phyloP scores from a whole-genome alignment of 1,140 invertebrate genomes.

The Penaeus chinensis region DNA sequence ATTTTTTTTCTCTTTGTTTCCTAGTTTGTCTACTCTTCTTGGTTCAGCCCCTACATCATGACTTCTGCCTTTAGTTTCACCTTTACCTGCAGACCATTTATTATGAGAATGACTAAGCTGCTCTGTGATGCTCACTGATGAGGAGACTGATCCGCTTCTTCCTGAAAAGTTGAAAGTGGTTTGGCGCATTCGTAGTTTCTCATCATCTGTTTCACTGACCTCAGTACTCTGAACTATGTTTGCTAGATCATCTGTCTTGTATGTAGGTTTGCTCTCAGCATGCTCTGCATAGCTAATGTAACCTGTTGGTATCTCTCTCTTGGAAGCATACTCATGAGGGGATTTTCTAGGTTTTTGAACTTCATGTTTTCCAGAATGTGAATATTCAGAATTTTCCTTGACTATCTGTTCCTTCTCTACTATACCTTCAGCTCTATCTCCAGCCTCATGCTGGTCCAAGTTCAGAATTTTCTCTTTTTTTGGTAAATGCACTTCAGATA shows the following conservation, averaged over 20 bases:
- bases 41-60: not conserved
- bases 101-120: conserved; percentile 46
- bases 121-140: conserved; percentile 43
- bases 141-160: conserved; percentile 11
- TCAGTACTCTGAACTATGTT: not conserved
- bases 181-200: conserved; percentile 32
- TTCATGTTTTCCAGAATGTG: no score
- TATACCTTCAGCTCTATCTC: no score
- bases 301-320: no score
- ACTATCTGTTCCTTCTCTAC: no score
- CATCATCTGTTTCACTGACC: conserved; percentile 46
- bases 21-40: not conserved
- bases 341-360: no score
- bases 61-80: not conserved
- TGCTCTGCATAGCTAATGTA: not conserved
- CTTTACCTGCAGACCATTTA: conserved; percentile 23
- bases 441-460: no score
- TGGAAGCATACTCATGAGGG: no score
- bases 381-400: no score
- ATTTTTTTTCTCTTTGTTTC: not conserved
- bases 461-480: no score
- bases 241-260: not conserved
- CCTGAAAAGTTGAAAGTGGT: not conserved
- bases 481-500: no score
- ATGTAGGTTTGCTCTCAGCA: not conserved